Conservation (phyloP, 2,888 invertebrate genomes). For the Iphiclides podalirius region DNA sequence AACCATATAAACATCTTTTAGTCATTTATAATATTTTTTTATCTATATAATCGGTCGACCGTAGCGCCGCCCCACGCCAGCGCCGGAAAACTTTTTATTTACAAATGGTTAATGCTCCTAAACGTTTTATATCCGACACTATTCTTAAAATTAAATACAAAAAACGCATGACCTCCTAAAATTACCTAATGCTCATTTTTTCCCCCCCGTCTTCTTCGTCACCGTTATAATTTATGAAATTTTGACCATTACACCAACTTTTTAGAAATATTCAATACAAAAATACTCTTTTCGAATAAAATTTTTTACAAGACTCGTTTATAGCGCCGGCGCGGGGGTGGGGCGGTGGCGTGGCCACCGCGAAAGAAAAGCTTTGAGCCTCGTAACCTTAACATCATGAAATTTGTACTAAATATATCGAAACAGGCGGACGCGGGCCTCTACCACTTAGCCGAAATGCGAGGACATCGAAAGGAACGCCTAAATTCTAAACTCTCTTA, state of each 20-base stretch:
- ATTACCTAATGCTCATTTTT: constrained; percentile 75
- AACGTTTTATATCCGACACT: constrained; percentile 82
- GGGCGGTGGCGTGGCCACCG: constrained; percentile 59
- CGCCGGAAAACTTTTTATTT: constrained; percentile 76
- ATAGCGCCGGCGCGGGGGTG: constrained; percentile 52
- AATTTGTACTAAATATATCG: constrained; percentile 81
- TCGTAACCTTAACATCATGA: constrained; percentile 79
- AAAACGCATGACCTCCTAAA: constrained; percentile 79
- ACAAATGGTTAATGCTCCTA: constrained; percentile 86
- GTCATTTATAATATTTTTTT: constrained; percentile 78
- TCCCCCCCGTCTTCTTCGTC: constrained; percentile 35
- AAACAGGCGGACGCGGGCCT: constrained; percentile 73
- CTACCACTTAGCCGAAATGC: constrained; percentile 79
- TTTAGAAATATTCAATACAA: constrained; percentile 82
- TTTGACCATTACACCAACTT: constrained; percentile 81
- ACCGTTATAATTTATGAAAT: constrained; percentile 80
- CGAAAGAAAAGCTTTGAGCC: constrained; percentile 80
- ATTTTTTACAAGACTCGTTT: constrained; percentile 78
- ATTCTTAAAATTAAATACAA: constrained; percentile 82
- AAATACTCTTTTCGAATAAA: constrained; percentile 81
- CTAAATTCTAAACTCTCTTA: constrained; percentile 68
- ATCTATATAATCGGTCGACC: constrained; percentile 70
- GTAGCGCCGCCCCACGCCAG: constrained; percentile 51
- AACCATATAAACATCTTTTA: constrained; percentile 81
- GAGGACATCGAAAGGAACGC: constrained; percentile 78